Base-by-base conservation (phyloP, 2,797 vertebrate genomes). In the Pyrocephalus nanus region DNA sequence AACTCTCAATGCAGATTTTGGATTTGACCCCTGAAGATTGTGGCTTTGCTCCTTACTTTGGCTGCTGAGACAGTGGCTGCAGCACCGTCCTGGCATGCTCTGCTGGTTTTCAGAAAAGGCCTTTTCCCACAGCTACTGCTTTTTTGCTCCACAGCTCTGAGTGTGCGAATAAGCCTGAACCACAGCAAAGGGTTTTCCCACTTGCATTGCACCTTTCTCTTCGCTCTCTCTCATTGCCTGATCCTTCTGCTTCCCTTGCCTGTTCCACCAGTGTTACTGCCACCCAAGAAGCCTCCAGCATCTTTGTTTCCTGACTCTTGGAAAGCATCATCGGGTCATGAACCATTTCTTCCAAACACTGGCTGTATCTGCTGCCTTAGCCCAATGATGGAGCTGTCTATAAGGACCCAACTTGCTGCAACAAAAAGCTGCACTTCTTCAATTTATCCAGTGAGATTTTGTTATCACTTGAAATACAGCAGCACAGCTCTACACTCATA, bases 311-410 rank as follows among this genome's bases (percentile, higher is more conserved):
- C 88, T 77, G 20, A 13, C 13, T 61, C 86, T 91, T 36, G 58
- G 74, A 81, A 96, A 95, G 53, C 54, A 80, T 55, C 80, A 81
- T 1, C 1, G 1, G 73, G 38, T 84, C 86, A 74, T 67, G 64
- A 90, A 77, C 83, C 45, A 45, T 83, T 88, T 93, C 62, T 67
- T 94, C 72, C 42, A 51, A 77, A 45, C 42, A 40, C 85, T 45
- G 48, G 34, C 75, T 91, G 72, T 48, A 57, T 94, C 67, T 92
- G 81, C 81, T 70, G 86, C 74, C 84, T 53, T 94, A 57, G 69
- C 75, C 74, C 61, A 87, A 58, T 27, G 50, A 57, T 12, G 19
- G 81, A 79, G 61, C 16, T 54, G 32, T 60, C 89, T 50, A 50
- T 16, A 34, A 0, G 0, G 61, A 74, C 42, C 57, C 69, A 84